A percentile compares a stretch with the other conserved stretches of the same genome.
Conservation (phyloP, 2,113 vertebrate species). For the Sardina pilchardus region DNA sequence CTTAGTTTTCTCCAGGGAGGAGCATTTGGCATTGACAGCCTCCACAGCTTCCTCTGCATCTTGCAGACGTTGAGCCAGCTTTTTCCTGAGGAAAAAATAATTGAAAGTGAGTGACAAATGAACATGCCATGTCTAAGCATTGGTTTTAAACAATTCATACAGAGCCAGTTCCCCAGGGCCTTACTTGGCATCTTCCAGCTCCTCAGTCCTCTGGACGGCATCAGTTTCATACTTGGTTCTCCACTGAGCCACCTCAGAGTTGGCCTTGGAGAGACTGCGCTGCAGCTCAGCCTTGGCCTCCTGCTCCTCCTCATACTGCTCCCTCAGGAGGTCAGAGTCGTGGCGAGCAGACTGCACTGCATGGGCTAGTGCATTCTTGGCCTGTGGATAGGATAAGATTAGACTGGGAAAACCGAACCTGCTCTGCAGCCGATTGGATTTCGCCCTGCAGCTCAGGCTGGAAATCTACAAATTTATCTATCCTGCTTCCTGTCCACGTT, state of each 20-base stretch:
- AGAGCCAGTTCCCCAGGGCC: not conserved
- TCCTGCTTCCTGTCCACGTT: too few relatives aligned
- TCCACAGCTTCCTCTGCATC: constrained; percentile 78
- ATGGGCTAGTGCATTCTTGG: constrained; percentile 66
- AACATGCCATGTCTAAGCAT: too few relatives aligned
- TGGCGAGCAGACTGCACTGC: constrained; percentile 70
- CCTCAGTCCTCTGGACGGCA: constrained; percentile 63
- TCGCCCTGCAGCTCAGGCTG: too few relatives aligned
- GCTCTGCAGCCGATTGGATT: too few relatives aligned
- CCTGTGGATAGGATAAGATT: constrained; percentile 20
- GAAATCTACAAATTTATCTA: too few relatives aligned
- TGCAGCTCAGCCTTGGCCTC: constrained; percentile 73
- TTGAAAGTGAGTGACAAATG: too few relatives aligned
- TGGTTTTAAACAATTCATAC: too few relatives aligned
- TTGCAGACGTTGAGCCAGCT: constrained; percentile 77
- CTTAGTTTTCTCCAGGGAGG: constrained; percentile 78
- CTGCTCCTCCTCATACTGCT: constrained; percentile 66
- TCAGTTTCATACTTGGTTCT: constrained; percentile 61
- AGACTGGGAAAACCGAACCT: too few relatives aligned
- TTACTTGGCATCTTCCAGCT: constrained; percentile 71
- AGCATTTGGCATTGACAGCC: constrained; percentile 80
- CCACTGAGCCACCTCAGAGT: constrained; percentile 68
- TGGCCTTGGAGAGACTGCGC: constrained; percentile 68
- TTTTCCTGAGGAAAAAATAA: constrained; percentile 71
- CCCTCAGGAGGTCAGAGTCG: constrained; percentile 70